Evolutionary conservation across 53 echinoderm and acorn worm species (phyloP), one percentile per base, ranked within the genome.

Genomic region (Apostichopus leukothele): DNA sequence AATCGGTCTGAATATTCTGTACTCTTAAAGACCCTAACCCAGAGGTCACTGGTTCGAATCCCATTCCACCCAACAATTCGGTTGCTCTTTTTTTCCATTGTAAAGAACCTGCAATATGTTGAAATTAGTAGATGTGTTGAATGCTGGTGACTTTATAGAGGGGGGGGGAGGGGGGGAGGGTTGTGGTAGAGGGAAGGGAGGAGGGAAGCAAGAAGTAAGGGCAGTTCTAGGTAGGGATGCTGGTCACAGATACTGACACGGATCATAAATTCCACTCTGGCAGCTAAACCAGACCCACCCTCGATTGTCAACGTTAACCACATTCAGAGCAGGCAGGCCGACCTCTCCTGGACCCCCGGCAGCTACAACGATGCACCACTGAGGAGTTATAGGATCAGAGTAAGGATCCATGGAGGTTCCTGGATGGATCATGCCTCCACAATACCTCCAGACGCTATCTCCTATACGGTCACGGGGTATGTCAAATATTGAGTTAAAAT

Each of bases 291-390:
- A 10, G 91, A 90, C 50, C 89, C 93, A 9, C 99, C 99, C 4
- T 92, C 96, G 22, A 91, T 91, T 75, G 92, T 94, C 53, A 90
- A 79, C 5, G 96, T 96, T 22, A 91, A 94, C 87, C 92, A 94
- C 77, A 88, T 99, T 19, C 55, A 90, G 51, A 99, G 99, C 87
- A 90, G 94, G 18, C 89, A 93, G 57, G 99, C 89, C 8, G 89
- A 90, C 2, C 88, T 96, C 26, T 94, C 95, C n/a, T 96, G 96
- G 96, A 96, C 90, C 16, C 92, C 93, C 8, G 92, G 92, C 1
- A 75, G 67, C 16, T 89, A 92, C 84, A 94, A 94, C 71, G 92
- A 96, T 66, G 94, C 96, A 18, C 99, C 99, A 5, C 85, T 99
- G 13, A 91, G 99, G 19, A 88, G 71, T 78, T 99, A 99, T 90